These are phyloP conservation scores for Macrosiphum euphorbiae DNA, from an alignment of 2,888 invertebrate species.

Conservation along the genomic window DNA sequence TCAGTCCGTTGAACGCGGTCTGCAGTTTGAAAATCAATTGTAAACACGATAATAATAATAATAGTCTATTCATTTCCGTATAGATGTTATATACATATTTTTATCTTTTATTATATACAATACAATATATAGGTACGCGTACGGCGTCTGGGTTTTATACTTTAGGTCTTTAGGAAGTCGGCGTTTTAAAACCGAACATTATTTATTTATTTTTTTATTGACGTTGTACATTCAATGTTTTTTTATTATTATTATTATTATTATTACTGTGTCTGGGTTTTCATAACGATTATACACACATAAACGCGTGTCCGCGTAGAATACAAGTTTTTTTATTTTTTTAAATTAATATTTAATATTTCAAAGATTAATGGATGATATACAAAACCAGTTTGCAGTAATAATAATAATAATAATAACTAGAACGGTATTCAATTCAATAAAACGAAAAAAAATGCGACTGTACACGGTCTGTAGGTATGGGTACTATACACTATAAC, in stretches of 20 bases:
- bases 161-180: conserved; percentile 9
- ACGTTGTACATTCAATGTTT: conserved; percentile 29
- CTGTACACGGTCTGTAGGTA: neutral
- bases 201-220: conserved; percentile 33
- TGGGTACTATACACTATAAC: neutral
- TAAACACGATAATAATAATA: neutral
- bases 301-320: conserved; percentile 25
- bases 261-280: conserved; percentile 49
- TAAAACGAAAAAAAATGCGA: neutral
- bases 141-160: neutral
- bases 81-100: neutral
- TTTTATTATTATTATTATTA: conserved; percentile 4
- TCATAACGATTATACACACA: conserved; percentile 39
- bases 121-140: neutral
- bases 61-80: neutral
- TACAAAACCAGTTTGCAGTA: conserved; percentile 48
- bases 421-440: conserved; percentile 49
- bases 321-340: conserved; percentile 39
- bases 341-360: conserved; percentile 53
- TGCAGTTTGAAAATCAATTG: neutral
- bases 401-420: conserved; percentile 32
- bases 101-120: neutral
- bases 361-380: conserved; percentile 34
- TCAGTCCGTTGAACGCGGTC: neutral
- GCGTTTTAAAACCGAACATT: conserved; percentile 39